A percentile compares a stretch with the other conserved stretches of the same genome.
Conservation (phyloP, 2,797 vertebrate genomes). For the Hylomyscus alleni region DNA sequence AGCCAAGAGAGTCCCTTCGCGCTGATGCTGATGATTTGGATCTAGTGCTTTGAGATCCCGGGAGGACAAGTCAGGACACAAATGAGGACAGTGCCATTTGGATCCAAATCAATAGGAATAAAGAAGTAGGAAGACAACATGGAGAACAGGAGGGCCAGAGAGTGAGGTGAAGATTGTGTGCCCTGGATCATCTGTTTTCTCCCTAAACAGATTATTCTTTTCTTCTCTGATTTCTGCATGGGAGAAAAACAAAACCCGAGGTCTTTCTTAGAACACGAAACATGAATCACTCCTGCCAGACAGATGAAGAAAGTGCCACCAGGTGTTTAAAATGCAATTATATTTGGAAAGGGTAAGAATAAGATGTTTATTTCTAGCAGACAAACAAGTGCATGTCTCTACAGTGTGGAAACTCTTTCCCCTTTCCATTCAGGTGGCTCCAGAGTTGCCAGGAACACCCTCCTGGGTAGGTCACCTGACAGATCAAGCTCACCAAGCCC, state of each 20-base stretch:
- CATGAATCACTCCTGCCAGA: slow-evolving; percentile 7
- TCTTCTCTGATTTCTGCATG: slow-evolving; percentile 52
- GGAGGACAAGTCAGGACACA: slow-evolving; percentile 14
- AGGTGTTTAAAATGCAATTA: slow-evolving; percentile 73
- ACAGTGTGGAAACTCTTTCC: slow-evolving; percentile 57
- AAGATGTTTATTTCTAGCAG: slow-evolving; percentile 41
- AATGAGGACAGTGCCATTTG: slow-evolving; percentile 36
- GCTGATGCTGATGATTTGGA: background rate
- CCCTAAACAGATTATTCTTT: slow-evolving; percentile 31
- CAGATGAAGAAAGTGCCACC: slow-evolving; percentile 55
- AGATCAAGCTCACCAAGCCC: slow-evolving; percentile 68
- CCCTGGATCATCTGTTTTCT: background rate
- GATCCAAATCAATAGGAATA: background rate
- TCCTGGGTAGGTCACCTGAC: slow-evolving; percentile 74
- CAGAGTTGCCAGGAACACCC: background rate
- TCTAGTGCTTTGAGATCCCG: slow-evolving; percentile 53
- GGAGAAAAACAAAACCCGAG: slow-evolving; percentile 28
- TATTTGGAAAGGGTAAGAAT: background rate
- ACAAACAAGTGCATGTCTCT: slow-evolving; percentile 58
- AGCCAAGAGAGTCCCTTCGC: background rate
- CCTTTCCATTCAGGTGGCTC: background rate
- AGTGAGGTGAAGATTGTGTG: background rate
- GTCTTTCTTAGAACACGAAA: background rate
- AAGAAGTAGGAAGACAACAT: background rate
- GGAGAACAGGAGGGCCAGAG: background rate